Base-by-base conservation (phyloP, 2,113 vertebrate genomes). In the Charina bottae region DNA sequence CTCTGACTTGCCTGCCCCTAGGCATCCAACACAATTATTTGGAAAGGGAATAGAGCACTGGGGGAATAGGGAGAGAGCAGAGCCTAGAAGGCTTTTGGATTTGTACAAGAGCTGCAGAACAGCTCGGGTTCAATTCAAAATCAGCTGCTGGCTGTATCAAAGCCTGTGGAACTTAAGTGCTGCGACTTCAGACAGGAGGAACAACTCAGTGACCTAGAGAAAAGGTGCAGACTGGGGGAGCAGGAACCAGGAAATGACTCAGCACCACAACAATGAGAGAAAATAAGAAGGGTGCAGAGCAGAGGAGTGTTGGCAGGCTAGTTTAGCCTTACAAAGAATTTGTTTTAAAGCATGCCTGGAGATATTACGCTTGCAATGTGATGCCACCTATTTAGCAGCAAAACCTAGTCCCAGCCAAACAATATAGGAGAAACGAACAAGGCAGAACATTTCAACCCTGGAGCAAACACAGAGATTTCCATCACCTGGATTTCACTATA, bases 191-290 rank as follows among this genome's bases (percentile, higher is more conserved):
- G 59, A 26, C 12, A 53, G 42, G 37, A 64, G 87, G 28, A 49
- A 64, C 17, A 53, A 46, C 42, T 28, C 42, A n/a, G 23, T 13
- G 59, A 28, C 59, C 42, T 6, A 53, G 60, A 54, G 59, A 62
- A 37, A 68, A 68, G 88, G 33, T n/a, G 12, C 21, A 60, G 26
- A 60, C n/a, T 59, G 56, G 12, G 33, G 33, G n/a, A 89, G 46
- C 60, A 49, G 55, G 17, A 87, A 87, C 55, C 56, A 53, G 60
- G 59, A 89, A 89, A 64, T 89, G 88, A 89, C 59, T 89, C 87
- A 64, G 60, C 87, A 88, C 37, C 37, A 49, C 21, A 88, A 46
- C 58, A 49, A 26, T 62, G 59, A 62, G 37, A 88, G n/a, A 58
- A 54, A 87, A 56, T 58, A 87, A 59, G 33, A 33, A 59, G n/a